These are phyloP conservation scores for Tromatobia lineatoria DNA, from an alignment of 2,888 invertebrate genomes.

Conservation along the genomic window DNA sequence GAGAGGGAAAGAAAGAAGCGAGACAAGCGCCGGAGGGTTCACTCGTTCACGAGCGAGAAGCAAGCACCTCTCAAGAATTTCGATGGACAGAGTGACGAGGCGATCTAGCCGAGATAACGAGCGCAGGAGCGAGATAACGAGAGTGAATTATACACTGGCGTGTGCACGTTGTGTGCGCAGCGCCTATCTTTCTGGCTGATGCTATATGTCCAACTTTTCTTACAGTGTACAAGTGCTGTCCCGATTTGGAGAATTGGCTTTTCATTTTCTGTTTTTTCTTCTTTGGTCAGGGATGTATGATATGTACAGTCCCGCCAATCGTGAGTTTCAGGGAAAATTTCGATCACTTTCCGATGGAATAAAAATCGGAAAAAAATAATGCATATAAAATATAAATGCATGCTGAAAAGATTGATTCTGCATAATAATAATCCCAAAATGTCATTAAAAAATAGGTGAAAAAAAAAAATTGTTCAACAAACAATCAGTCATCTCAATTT, in stretches of 20 bases:
- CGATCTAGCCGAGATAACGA: constrained; percentile 72
- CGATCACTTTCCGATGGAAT: too few species aligned
- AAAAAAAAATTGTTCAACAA: too few species aligned
- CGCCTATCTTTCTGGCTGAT: background rate
- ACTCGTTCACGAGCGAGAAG: constrained; percentile 26
- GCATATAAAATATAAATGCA: too few species aligned
- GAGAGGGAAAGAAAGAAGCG: constrained; percentile 21
- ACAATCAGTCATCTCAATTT: too few species aligned
- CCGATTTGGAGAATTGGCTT: background rate
- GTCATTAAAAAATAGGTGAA: too few species aligned
- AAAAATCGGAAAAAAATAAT: too few species aligned
- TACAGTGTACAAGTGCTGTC: background rate
- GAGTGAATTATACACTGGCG: constrained; percentile 62
- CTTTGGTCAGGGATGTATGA: too few species aligned
- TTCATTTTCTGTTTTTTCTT: background rate
- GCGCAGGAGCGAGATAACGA: constrained; percentile 60
- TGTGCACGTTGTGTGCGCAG: constrained; percentile 15
- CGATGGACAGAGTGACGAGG: constrained; percentile 68
- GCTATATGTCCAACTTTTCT: background rate
- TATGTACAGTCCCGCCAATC: too few species aligned
- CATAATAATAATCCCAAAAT: too few species aligned
- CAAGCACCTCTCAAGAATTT: constrained; percentile 38
- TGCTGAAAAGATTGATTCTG: too few species aligned
- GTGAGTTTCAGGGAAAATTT: too few species aligned
- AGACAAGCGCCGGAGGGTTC: constrained; percentile 57